Base-by-base conservation (phyloP, 2,797 vertebrate species). In the Thripadectes ignobilis region DNA sequence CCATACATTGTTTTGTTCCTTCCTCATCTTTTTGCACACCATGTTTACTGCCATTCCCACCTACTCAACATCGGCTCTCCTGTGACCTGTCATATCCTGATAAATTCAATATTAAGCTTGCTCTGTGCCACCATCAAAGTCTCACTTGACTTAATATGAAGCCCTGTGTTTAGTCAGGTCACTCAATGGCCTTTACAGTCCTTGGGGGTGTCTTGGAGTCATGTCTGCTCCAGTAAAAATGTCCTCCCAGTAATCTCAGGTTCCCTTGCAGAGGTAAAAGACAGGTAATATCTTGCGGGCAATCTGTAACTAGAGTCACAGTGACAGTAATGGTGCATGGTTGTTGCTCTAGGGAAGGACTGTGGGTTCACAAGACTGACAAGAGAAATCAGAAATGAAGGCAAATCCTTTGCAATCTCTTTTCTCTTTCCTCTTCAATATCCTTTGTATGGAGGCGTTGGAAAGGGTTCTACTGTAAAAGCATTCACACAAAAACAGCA, bases 361-460 rank as follows among this genome's bases (percentile, higher is more conserved):
- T 75, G 30, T 3, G 6, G 6, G 48, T 57, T 48, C 49, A 22
- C 20, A 67, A 63, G 81, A 43, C 38, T 67, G 63, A 80, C 30
- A 11, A 67, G 49, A 57, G 45, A 77, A 88, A 89, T 86, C 41
- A 45, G 78, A 95, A 92, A 46, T 58, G n/a, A 92, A 94, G 78
- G 69, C 65, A 78, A 69, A 84, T 77, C 21, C 51, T 85, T 80
- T 52, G 39, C 61, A 76, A 78, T 75, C 38, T 57, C 36, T 88
- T 78, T 78, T 87, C 8, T 36, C 39, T 96, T 89, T 95, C 49
- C 26, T 52, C 39, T 84, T 36, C 24, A 34, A 57, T 91, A 59
- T 62, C 24, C 10, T 62, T 92, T 59, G 66, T 2, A 3, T 32
- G 41, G 66, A 76, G 79, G 43, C 3, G 0, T 29, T 92, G 48